These are phyloP conservation scores for Zaprionus africanus DNA, from an alignment of 1,140 invertebrate species.

Conservation along the genomic window DNA sequence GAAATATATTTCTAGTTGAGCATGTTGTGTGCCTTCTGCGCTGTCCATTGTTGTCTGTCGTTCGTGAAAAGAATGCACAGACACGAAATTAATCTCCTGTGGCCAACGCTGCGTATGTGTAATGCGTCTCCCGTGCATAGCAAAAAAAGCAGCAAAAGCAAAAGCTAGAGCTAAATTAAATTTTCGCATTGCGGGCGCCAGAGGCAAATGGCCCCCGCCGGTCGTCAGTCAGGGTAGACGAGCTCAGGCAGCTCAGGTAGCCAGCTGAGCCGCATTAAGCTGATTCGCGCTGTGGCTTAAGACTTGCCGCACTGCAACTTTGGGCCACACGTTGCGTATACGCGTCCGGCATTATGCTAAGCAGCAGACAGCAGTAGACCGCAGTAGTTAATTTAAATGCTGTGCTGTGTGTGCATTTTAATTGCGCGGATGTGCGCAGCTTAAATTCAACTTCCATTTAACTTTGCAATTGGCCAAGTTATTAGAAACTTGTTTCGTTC, in stretches of 20 bases:
- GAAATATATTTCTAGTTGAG: neutral
- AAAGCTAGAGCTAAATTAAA: slow-evolving; percentile 74
- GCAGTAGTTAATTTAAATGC: slow-evolving; percentile 65
- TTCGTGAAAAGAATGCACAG: slow-evolving; percentile 66
- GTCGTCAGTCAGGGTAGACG: neutral
- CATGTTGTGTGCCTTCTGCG: no score
- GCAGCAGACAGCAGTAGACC: slow-evolving; percentile 26
- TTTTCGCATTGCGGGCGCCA: slow-evolving; percentile 64
- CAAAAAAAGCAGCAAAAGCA: slow-evolving; percentile 25
- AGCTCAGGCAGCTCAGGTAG: neutral
- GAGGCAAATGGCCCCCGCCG: slow-evolving; percentile 17
- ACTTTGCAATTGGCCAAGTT: slow-evolving; percentile 73
- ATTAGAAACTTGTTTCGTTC: slow-evolving; percentile 66
- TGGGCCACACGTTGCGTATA: slow-evolving; percentile 59
- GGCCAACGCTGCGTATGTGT: slow-evolving; percentile 72
- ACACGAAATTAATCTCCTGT: slow-evolving; percentile 79
- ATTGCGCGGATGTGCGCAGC: slow-evolving; percentile 51
- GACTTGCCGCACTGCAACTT: slow-evolving; percentile 38
- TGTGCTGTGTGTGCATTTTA: slow-evolving; percentile 55
- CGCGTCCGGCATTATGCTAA: slow-evolving; percentile 51
- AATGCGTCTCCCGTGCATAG: slow-evolving; percentile 57
- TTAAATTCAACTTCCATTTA: neutral
- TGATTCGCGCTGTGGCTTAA: slow-evolving; percentile 52
- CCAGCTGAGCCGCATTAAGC: slow-evolving; percentile 70
- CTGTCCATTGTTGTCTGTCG: slow-evolving; percentile 34